phyloP scores from a whole-genome alignment of 2,797 vertebrate species.

The Bradypus variegatus region DNA sequence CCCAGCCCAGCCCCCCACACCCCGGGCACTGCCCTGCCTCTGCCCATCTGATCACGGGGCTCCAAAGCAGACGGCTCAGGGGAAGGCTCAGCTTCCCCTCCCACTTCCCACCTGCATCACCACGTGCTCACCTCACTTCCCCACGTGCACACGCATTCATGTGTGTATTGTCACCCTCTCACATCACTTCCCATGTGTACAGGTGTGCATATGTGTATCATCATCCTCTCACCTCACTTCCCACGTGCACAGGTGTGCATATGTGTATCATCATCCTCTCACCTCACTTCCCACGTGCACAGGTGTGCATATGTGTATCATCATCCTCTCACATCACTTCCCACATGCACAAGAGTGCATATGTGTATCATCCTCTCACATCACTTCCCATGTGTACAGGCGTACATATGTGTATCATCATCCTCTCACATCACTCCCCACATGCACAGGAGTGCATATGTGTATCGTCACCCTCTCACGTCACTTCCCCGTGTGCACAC shows the following conservation, averaged over 20 bases:
- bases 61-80: background rate
- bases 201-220: background rate
- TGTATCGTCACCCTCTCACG: background rate
- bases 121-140: background rate
- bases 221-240: background rate
- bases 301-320: background rate
- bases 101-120: background rate
- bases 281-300: background rate
- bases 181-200: background rate
- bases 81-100: background rate
- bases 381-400: too few relatives aligned
- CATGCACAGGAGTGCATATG: rapidly evolving
- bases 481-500: background rate
- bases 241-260: background rate
- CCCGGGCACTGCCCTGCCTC: too few relatives aligned
- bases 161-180: background rate
- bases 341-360: background rate
- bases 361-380: background rate
- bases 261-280: background rate
- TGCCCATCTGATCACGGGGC: background rate
- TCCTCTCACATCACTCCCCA: rapidly evolving
- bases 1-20: background rate
- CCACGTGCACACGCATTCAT: too few relatives aligned
- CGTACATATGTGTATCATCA: background rate
- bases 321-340: background rate